A percentile compares a stretch with the other conserved stretches of the same genome.
Evolutionary conservation across 2,888 invertebrate genomes (phyloP).

Genomic region (Campoplex nolae): DNA sequence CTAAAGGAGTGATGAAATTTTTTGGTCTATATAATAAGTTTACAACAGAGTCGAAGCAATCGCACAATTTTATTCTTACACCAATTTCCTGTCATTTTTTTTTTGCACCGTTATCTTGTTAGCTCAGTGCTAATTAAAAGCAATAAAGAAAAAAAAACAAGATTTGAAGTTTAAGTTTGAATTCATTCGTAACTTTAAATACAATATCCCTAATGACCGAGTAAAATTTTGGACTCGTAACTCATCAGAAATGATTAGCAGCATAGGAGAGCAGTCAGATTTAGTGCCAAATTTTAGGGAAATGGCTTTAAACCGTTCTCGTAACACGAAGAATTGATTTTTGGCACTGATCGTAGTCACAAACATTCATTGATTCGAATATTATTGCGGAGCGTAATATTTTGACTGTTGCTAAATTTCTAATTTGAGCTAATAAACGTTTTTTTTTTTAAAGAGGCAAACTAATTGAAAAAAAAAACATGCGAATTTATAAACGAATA

Average conservation of each 20-base stretch:
- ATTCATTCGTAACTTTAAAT: not conserved
- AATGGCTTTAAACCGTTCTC: not conserved
- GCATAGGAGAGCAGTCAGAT: conserved; percentile 12
- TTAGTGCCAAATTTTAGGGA: conserved; percentile 30
- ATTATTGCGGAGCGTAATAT: conserved; percentile 7
- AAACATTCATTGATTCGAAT: not conserved
- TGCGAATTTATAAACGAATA: not conserved
- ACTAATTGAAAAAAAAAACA: not conserved
- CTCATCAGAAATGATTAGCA: conserved; percentile 14
- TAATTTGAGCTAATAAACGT: not conserved
- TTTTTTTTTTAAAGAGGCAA: no score
- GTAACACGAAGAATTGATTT: conserved; percentile 33
- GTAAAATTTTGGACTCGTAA: not conserved
- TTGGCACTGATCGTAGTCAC: conserved; percentile 20
- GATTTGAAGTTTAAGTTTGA: not conserved
- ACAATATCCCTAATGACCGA: not conserved
- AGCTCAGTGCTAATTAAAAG: not conserved
- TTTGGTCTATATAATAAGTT: no score
- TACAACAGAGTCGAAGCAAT: no score
- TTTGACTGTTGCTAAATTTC: not conserved
- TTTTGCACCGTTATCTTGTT: not conserved
- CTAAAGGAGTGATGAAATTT: no score
- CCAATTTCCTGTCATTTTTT: no score
- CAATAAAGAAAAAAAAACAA: not conserved
- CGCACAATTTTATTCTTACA: no score